These are phyloP conservation scores for Buphagus erythrorhynchus DNA, from an alignment of 2,797 vertebrate genomes.

Conservation along the genomic window DNA sequence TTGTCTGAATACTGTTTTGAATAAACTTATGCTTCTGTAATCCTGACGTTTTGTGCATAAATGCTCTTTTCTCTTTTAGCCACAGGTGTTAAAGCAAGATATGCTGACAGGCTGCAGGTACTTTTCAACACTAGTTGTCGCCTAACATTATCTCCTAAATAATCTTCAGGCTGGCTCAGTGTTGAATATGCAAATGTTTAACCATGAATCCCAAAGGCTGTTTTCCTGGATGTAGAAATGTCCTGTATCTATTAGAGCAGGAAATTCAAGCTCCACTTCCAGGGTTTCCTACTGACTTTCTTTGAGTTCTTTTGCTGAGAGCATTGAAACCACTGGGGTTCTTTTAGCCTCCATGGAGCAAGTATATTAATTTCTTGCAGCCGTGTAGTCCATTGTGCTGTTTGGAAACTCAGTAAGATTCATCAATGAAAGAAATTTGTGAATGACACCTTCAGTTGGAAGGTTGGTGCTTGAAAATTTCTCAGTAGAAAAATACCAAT, in stretches of 20 bases:
- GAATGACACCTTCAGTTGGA: neutral
- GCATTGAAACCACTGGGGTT: neutral
- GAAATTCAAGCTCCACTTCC: neutral
- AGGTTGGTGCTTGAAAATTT: neutral
- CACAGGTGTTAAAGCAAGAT: neutral
- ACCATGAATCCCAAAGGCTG: neutral
- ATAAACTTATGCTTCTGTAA: neutral
- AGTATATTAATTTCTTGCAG: neutral
- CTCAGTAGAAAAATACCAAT: neutral
- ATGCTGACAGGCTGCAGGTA: neutral
- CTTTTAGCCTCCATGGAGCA: neutral
- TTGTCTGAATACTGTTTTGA: neutral
- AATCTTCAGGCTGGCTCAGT: neutral
- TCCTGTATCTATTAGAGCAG: neutral
- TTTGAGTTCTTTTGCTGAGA: neutral
- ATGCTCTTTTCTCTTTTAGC: neutral
- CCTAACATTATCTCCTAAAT: neutral
- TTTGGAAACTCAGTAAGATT: neutral
- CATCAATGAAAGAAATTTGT: neutral
- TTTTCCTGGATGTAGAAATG: neutral
- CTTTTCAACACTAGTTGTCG: neutral
- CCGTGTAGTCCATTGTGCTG: neutral
- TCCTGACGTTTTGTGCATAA: neutral
- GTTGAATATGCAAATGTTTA: neutral
- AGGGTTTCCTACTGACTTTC: neutral